Conservation (phyloP, 2,888 invertebrate species). For the Agrochola circellaris region DNA sequence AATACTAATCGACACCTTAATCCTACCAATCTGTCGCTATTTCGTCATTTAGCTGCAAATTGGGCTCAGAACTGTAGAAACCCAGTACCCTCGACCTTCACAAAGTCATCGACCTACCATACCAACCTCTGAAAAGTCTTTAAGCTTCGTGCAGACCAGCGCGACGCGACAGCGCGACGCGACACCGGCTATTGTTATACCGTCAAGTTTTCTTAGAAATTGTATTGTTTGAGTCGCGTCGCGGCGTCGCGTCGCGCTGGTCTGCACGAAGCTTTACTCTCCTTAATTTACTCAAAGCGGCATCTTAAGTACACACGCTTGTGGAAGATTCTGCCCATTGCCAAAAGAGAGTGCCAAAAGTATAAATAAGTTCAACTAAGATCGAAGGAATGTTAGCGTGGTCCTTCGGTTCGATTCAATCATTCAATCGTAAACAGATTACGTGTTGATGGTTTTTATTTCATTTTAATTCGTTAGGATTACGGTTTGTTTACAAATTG, state of each 20-base stretch:
- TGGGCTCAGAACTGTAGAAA: not conserved
- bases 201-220: too few species aligned
- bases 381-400: slow-evolving; percentile 24
- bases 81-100: slow-evolving; percentile 46
- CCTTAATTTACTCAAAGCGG: slow-evolving; percentile 22
- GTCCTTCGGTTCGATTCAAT: slow-evolving; percentile 27
- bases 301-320: slow-evolving; percentile 11
- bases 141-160: too few species aligned
- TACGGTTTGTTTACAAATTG: not conserved
- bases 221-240: too few species aligned
- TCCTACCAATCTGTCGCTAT: not conserved
- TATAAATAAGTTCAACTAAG: slow-evolving; percentile 37
- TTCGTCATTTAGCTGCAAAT: not conserved
- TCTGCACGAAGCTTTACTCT: too few species aligned
- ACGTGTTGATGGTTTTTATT: not conserved
- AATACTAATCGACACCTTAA: not conserved
- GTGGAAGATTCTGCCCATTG: slow-evolving; percentile 53
- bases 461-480: slow-evolving; percentile 4
- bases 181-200: too few species aligned
- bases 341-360: slow-evolving; percentile 67
- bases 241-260: too few species aligned
- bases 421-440: slow-evolving; percentile 37
- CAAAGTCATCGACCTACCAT: slow-evolving; percentile 62
- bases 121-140: slow-evolving; percentile 22
- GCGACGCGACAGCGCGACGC: too few species aligned